Conservation (phyloP, 2,113 vertebrate species). For the Lophochroa leadbeateri region DNA sequence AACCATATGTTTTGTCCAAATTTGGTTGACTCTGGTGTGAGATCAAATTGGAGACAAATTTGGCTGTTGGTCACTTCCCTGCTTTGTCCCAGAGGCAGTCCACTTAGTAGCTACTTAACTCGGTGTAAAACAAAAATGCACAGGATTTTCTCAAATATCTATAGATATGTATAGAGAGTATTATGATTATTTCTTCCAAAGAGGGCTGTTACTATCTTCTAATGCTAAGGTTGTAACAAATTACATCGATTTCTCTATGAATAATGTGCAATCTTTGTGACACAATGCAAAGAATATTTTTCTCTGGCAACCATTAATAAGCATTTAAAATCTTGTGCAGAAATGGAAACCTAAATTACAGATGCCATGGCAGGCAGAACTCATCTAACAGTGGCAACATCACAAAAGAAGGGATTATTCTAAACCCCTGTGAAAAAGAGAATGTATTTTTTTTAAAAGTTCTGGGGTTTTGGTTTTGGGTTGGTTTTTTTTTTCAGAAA, state of each 20-base stretch:
- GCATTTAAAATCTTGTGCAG: conserved; percentile 63
- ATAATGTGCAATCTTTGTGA: conserved; percentile 49
- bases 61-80: not conserved
- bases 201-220: conserved; percentile 1
- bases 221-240: conserved; percentile 30
- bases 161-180: not conserved
- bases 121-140: not conserved
- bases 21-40: not conserved
- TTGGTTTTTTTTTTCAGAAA: not conserved
- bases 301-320: conserved; percentile 56
- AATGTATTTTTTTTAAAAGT: not conserved
- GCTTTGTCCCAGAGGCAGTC: not conserved
- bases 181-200: not conserved
- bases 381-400: conserved; percentile 34
- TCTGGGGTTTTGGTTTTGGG: not conserved
- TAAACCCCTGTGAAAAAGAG: not conserved
- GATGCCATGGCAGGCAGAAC: conserved; percentile 55
- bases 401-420: conserved; percentile 37
- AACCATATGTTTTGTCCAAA: not conserved
- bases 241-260: conserved; percentile 35
- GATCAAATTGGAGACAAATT: not conserved
- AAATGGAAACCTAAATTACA: conserved; percentile 71
- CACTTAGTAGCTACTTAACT: not conserved
- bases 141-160: not conserved
- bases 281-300: conserved; percentile 59